Evolutionary conservation across 2,797 vertebrate genomes (phyloP).

Genomic region (Silurus lanzhouensis): DNA sequence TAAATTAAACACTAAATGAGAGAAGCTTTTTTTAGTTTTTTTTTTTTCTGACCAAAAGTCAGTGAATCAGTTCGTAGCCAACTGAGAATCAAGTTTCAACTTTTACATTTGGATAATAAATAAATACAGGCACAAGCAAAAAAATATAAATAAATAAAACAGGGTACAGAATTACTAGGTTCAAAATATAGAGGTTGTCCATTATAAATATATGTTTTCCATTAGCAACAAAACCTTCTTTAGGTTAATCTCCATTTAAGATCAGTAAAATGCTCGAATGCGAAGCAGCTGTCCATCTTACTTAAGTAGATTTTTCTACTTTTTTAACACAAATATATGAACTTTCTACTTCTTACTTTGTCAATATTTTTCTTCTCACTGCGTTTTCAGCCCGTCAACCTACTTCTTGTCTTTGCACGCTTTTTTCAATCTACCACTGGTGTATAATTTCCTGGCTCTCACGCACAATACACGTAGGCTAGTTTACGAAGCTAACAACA

Average conservation of each 20-base stretch:
- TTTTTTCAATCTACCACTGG: too few species aligned
- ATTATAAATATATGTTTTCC: not conserved
- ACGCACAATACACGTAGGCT: too few species aligned
- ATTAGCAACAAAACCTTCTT: not conserved
- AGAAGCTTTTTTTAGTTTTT: not conserved
- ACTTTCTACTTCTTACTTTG: too few species aligned
- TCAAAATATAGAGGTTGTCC: not conserved
- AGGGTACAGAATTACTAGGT: too few species aligned
- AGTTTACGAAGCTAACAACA: too few species aligned
- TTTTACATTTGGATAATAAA: not conserved
- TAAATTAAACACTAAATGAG: constrained; percentile 4
- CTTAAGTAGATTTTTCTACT: too few species aligned
- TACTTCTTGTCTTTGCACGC: too few species aligned
- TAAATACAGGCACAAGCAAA: not conserved
- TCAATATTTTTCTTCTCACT: too few species aligned
- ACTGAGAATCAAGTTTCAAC: not conserved
- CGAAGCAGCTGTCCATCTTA: not conserved
- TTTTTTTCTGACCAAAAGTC: not conserved
- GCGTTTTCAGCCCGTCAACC: too few species aligned
- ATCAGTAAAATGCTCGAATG: not conserved
- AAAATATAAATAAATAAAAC: not conserved
- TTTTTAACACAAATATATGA: too few species aligned
- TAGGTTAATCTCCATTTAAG: not conserved
- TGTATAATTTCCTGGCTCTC: too few species aligned
- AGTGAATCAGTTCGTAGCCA: not conserved